Evolutionary conservation across 2,888 invertebrate species (phyloP), one percentile per base, ranked within the genome.

Genomic region (Mythimna albipuncta): DNA sequence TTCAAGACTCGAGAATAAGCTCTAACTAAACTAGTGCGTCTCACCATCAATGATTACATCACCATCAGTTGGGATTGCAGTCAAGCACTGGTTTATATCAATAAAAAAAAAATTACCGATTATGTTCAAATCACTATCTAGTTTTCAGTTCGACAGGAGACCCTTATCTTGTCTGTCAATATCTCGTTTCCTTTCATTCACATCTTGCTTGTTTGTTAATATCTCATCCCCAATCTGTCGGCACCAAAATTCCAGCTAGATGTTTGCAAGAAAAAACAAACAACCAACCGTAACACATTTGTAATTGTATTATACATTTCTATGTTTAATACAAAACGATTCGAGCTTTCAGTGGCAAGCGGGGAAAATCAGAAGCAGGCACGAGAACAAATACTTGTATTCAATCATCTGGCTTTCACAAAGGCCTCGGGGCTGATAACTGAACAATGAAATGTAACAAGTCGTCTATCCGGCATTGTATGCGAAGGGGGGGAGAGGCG

Each of bases 401-500:
- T 96, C 96, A 96, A 96, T 96, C 96, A 96, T 96, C 96, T 88
- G 90, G 92, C 91, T 90, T 91, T 90, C 94, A 96, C 96, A 96
- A 96, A 95, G 91, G 96, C 95, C 95, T 91, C 88, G 89, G 90
- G 92, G 88, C 95, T 96, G 96, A 96, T 96, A 96, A 95, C 96
- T 95, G 96, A 95, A 96, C 96, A 96, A 96, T 96, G 96, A 95
- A 96, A 96, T 95, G 96, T 96, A 96, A 96, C 96, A 95, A 96
- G 96, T 95, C 96, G 95, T 95, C 94, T 94, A 94, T 95, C 93
- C 94, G 90, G 93, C 95, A 96, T 96, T 96, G 96, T 96, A 91
- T 90, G 92, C 89, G 88, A 86, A 84, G 84, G 85, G 89, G 86
- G 86, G 86, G 88, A 85, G 77, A 70, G 79, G 85, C 81, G 81